A percentile compares a stretch with the other conserved stretches of the same genome.
phyloP scores from a whole-genome alignment of 1,140 invertebrate genomes.

The Anoplolepis gracilipes region DNA sequence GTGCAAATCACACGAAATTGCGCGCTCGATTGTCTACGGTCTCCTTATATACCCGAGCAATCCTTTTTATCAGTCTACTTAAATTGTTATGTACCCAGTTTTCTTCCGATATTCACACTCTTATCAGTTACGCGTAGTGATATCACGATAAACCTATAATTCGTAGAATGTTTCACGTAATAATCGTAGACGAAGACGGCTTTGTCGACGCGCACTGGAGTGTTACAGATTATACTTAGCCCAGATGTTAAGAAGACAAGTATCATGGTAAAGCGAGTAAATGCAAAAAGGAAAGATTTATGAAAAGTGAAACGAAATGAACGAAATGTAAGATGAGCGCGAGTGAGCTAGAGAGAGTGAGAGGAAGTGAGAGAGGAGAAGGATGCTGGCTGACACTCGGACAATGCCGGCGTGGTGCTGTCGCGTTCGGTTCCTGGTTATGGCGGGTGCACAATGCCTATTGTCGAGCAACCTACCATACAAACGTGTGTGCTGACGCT shows the following conservation, averaged over 20 bases:
- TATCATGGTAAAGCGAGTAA: constrained; percentile 27
- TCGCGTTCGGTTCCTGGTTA: constrained; percentile 85
- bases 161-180: constrained; percentile 2
- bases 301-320: constrained; percentile 45
- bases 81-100: constrained; percentile 9
- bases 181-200: not conserved
- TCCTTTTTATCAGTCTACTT: constrained; percentile 56
- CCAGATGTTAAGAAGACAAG: constrained; percentile 16
- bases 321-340: constrained; percentile 33
- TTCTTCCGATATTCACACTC: not conserved
- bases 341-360: not conserved
- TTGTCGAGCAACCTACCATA: constrained; percentile 81
- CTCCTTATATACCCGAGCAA: constrained; percentile 66
- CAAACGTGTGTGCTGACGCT: constrained; percentile 82
- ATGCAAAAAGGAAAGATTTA: constrained; percentile 41
- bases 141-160: constrained; percentile 41
- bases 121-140: constrained; percentile 50
- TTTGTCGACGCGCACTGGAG: not conserved
- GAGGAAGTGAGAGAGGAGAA: constrained; percentile 54
- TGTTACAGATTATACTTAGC: not conserved
- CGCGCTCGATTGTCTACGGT: not conserved
- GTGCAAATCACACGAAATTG: constrained; percentile 2
- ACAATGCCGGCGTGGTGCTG: constrained; percentile 82
- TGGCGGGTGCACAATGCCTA: constrained; percentile 85
- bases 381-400: constrained; percentile 83